Evolutionary conservation across 2,113 vertebrate species (phyloP).

Genomic region (Spea multiplicata): DNA sequence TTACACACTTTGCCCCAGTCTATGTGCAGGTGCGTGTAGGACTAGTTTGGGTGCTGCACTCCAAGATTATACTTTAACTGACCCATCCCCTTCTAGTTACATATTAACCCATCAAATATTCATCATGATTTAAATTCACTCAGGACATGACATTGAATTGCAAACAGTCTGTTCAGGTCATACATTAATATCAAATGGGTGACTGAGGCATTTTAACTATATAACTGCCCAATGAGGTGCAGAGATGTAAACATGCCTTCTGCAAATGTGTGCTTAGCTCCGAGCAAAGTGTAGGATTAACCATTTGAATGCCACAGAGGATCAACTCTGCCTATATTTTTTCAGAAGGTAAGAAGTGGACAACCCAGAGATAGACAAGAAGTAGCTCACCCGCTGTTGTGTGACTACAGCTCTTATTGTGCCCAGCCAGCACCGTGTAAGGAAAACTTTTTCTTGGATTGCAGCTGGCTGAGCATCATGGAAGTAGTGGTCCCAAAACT

Average conservation of each 20-base stretch:
- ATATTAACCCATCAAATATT: conserved; percentile 36
- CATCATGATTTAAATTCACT: conserved; percentile 28
- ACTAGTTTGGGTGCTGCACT: conserved; percentile 3
- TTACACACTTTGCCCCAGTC: not conserved
- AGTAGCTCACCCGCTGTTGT: too few species aligned
- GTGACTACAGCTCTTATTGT: too few species aligned
- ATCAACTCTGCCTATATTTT: not conserved
- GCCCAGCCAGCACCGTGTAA: too few species aligned
- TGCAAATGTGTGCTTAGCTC: too few species aligned
- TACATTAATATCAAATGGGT: conserved; percentile 8
- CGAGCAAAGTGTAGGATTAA: not conserved
- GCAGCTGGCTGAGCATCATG: too few species aligned
- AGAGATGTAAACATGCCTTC: too few species aligned
- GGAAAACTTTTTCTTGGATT: too few species aligned
- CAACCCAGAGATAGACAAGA: not conserved
- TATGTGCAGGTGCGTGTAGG: conserved; percentile 5
- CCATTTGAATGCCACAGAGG: not conserved
- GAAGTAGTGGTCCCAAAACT: too few species aligned
- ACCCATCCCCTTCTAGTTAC: conserved; percentile 28
- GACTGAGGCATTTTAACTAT: not conserved
- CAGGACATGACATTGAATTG: conserved; percentile 43
- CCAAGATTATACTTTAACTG: conserved; percentile 33
- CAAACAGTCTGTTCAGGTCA: conserved; percentile 21
- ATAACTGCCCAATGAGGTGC: not conserved
- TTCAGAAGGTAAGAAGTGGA: not conserved